Evolutionary conservation across 2,888 invertebrate species (phyloP), one percentile per base, ranked within the genome.

Genomic region (Torymus aiolomorphi): DNA sequence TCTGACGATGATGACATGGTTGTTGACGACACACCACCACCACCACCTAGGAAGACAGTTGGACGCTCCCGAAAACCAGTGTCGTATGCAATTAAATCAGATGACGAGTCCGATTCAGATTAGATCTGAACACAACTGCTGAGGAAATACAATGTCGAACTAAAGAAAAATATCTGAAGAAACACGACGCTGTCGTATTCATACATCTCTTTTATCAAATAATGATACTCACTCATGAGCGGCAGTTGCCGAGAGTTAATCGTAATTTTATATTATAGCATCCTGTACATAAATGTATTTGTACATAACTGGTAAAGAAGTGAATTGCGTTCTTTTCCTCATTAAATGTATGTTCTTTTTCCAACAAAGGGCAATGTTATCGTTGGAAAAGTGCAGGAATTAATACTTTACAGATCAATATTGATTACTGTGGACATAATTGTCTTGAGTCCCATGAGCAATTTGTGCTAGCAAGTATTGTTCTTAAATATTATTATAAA

Each of bases 31-130:
- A 66, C 83, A 13, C 86, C 87, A 10, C 84, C 88, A 0, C 87
- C 88, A 59, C 89, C 91, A 54, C 89, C 91, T 54, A 88, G 90
- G 13, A 89, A 90, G 73, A 89, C 91, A 0, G 91, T 90, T 1
- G 92, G 93, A 0, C 90, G 94, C 24, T 89, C 91, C 1, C 90
- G 91, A 57, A 91, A 91, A 76, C 89, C 91, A 11, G 88, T 92
- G 59, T 92, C 91, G 66, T 93, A 92, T 83, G 91, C 90, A 63
- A 88, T 91, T 76, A 90, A 88, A 59, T 91, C 88, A 8, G 89
- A 88, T 5, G 86, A 88, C 16, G 87, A 87, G 1, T 42, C 42
- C 5, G 88, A 89, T 2, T 80, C 80, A 0, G 80, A 82, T 49
- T 82, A 76, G 62, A 52, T 8, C 4, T n/a, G 56, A 52, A 72